Evolutionary conservation across 2,113 vertebrate species (phyloP), one percentile per base, ranked within the genome.

Genomic region (Lepisosteus osseus): DNA sequence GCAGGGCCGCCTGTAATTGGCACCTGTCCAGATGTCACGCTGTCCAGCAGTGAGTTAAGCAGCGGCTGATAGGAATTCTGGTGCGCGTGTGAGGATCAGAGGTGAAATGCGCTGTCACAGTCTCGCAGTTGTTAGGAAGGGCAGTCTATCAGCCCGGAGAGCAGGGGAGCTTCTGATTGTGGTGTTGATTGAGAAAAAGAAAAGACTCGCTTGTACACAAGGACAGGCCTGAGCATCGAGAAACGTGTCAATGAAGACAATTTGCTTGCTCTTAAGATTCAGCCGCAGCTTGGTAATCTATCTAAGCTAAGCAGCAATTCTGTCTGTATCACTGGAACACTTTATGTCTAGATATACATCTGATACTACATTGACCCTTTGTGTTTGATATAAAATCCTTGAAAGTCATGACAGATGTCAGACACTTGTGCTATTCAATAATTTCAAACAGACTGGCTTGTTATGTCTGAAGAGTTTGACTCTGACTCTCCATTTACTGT

Each of bases 401-500:
- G 71, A 78, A 82, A 77, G 75, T 77, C 80, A 82, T 75, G 77
- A 76, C 61, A 62, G 63, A 74, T 72, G 72, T 75, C 79, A 81
- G 51, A 69, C 72, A 47, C 8, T 44, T 70, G 74, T 70, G 45
- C 43, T 65, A 13, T 71, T 11, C 59, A 61, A 57, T 71, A 73
- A 56, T 75, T 71, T 69, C 64, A 65, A 65, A 57, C 12, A 69
- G 68, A 70, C 73, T 70, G 70, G 42, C 72, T 68, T 69, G 61
- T 57, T 70, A 57, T 70, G 54, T 67, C 65, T 68, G 64, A 77
- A 76, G 74, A 69, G 54, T 59, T 57, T 63, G 71, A 61, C 43
- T 51, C 47, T 51, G 5, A 51, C 47, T 9, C 1, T 51, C 9
- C 47, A 51, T 51, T 51, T 51, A 51, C 4, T 51, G 4, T 17